phyloP scores from a whole-genome alignment of 2,888 invertebrate genomes.

The Encarsia formosa region DNA sequence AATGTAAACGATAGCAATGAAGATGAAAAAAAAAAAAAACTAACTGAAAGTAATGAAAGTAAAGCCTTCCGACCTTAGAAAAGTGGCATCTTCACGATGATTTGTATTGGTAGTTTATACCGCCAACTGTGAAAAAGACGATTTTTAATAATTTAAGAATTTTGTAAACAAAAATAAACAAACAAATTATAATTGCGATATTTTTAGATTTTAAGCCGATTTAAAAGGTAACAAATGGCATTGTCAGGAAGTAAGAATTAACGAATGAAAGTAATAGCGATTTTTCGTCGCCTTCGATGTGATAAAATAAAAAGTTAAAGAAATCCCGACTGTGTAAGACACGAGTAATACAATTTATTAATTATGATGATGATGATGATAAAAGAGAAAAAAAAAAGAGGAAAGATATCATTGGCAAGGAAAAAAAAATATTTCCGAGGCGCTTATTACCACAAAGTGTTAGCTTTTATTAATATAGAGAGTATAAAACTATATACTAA shows the following conservation, averaged over 20 bases:
- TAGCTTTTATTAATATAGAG: too few species aligned
- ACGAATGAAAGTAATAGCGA: conserved; percentile 21
- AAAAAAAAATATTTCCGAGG: conserved; percentile 21
- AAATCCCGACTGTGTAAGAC: background rate
- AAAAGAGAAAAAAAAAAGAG: conserved; percentile 4
- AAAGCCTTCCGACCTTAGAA: too few species aligned
- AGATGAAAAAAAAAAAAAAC: background rate
- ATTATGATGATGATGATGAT: conserved; percentile 2
- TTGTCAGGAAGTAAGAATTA: conserved; percentile 3
- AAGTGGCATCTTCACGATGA: conserved; percentile 5
- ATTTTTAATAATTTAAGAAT: conserved; percentile 22
- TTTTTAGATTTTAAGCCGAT: conserved; percentile 16
- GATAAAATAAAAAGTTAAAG: conserved; percentile 25
- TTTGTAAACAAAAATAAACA: conserved; percentile 6
- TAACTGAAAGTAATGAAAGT: conserved; percentile 5
- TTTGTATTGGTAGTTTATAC: conserved; percentile 13
- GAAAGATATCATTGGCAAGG: conserved; percentile 11
- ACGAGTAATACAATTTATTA: too few species aligned
- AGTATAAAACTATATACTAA: conserved; percentile 12
- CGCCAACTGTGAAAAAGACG: conserved; percentile 22
- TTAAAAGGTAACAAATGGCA: conserved; percentile 13
- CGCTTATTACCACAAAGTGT: conserved; percentile 19
- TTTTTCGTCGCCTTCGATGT: conserved; percentile 18
- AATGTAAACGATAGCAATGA: conserved; percentile 2
- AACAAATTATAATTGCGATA: conserved; percentile 7